A percentile compares a stretch with the other conserved stretches of the same genome.
phyloP scores from a whole-genome alignment of 2,113 vertebrate species.

The Mesocricetus auratus region DNA sequence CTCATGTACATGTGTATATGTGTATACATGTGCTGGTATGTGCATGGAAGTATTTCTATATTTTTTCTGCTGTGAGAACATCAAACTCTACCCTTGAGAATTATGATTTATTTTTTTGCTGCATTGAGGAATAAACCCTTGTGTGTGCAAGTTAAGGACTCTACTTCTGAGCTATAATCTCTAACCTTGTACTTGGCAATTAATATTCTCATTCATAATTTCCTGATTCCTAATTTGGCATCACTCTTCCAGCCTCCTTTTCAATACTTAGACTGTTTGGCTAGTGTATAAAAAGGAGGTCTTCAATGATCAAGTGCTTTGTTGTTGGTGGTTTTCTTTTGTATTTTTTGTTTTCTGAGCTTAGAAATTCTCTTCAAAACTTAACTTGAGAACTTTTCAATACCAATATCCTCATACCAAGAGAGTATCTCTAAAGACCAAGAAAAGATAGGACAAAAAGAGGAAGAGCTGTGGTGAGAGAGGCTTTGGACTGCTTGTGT shows the following conservation, averaged over 20 bases:
- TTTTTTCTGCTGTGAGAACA: background rate
- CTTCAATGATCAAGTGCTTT: background rate
- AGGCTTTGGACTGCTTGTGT: background rate
- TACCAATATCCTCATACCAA: background rate
- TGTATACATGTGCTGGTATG: background rate
- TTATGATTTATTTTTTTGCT: background rate
- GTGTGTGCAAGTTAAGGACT: background rate
- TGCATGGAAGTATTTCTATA: background rate
- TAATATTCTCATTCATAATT: background rate
- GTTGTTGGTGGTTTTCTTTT: background rate
- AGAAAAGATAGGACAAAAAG: background rate
- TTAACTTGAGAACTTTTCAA: background rate
- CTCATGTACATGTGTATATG: fast-evolving
- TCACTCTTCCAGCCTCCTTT: background rate
- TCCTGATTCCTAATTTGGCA: background rate
- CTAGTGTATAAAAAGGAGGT: background rate
- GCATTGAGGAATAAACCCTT: background rate
- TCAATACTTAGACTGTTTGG: background rate
- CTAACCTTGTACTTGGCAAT: background rate
- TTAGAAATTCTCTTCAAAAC: background rate
- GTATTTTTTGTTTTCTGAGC: background rate
- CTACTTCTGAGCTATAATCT: background rate
- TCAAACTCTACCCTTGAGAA: background rate
- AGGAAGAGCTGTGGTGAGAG: background rate
- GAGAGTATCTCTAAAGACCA: background rate